Conservation (phyloP, 2,113 vertebrate species). For the Myocastor coypus region DNA sequence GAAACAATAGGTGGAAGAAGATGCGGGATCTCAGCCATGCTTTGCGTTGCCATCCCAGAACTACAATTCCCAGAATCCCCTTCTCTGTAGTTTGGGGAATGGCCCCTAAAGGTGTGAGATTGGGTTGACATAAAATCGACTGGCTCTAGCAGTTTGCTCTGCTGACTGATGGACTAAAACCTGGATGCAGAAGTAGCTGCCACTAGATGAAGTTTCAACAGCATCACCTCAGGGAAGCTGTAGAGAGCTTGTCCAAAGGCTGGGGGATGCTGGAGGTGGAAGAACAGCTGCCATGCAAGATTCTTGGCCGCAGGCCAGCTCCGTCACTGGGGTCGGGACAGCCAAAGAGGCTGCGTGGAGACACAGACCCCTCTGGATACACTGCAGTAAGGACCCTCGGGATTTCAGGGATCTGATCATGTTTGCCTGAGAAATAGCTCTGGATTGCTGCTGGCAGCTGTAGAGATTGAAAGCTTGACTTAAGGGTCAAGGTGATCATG, state of each 20-base stretch:
- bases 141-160: background rate
- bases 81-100: background rate
- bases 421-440: background rate
- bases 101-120: background rate
- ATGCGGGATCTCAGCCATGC: accelerated
- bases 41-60: background rate
- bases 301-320: background rate
- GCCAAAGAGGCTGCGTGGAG: accelerated
- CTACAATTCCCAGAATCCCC: background rate
- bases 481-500: background rate
- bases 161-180: background rate
- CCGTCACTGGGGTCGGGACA: background rate
- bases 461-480: background rate
- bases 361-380: accelerated
- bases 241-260: background rate
- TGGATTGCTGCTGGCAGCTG: background rate
- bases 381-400: no score
- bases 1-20: background rate
- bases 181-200: background rate
- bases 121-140: background rate
- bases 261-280: background rate
- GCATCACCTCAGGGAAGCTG: background rate
- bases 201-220: background rate
- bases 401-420: background rate
- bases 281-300: background rate